phyloP scores from a whole-genome alignment of 2,797 vertebrate species.

The Sebastolobus alascanus region DNA sequence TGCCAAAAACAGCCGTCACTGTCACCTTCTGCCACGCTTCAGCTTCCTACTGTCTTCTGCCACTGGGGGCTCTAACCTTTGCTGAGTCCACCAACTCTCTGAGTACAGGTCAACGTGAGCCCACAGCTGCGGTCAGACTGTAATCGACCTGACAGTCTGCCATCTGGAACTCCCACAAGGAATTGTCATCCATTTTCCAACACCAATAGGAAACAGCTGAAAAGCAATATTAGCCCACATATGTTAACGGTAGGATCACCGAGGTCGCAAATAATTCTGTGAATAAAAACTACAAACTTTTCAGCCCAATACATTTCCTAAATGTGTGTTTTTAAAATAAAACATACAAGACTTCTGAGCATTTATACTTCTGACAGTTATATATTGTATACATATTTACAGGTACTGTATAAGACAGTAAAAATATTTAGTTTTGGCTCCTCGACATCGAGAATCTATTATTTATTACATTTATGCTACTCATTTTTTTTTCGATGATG shows the following conservation, averaged over 20 bases:
- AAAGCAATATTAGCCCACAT: not conserved
- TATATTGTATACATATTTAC: no score
- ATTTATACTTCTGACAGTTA: no score
- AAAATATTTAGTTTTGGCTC: no score
- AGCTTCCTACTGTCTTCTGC: constrained; percentile 17
- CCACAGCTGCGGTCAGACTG: constrained; percentile 19
- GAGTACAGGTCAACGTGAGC: constrained; percentile 19
- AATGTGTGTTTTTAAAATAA: not conserved
- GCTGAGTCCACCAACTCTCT: constrained; percentile 11
- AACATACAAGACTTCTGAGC: no score
- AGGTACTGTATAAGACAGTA: no score
- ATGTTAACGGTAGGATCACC: not conserved
- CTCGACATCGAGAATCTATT: no score
- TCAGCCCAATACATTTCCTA: not conserved
- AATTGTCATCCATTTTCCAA: constrained; percentile 8
- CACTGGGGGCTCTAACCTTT: constrained; percentile 34
- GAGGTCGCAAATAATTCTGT: not conserved
- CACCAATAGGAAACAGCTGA: constrained; percentile 10
- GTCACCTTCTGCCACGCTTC: constrained; percentile 3
- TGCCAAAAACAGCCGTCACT: not conserved
- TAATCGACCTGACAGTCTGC: constrained; percentile 21
- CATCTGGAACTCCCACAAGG: constrained; percentile 31
- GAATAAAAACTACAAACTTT: not conserved
- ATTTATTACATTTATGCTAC: not conserved
- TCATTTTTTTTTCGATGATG: not conserved